Conservation (phyloP, 2,113 vertebrate species). For the Dolichallabes microphthalmus region DNA sequence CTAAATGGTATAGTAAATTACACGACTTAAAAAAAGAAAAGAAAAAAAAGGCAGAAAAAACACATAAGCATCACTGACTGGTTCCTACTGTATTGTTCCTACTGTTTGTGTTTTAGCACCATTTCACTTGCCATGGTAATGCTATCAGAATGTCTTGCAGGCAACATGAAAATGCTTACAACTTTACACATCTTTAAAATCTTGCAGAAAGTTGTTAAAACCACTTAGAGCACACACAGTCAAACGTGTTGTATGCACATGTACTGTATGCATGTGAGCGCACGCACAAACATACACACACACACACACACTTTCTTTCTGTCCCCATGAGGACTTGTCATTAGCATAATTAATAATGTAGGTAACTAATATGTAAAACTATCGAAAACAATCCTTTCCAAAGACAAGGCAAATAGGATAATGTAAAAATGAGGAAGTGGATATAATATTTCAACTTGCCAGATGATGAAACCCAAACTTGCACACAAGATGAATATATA, state of each 20-base stretch:
- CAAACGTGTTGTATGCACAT: not conserved
- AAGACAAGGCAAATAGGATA: too few species aligned
- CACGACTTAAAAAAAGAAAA: not conserved
- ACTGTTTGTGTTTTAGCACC: not conserved
- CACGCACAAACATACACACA: not conserved
- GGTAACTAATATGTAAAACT: too few species aligned
- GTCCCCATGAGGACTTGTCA: too few species aligned
- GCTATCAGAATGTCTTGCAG: not conserved
- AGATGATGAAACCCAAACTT: too few species aligned
- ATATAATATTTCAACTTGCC: too few species aligned
- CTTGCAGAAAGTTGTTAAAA: constrained; percentile 7
- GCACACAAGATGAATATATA: too few species aligned
- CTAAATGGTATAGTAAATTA: not conserved
- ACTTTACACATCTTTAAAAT: not conserved
- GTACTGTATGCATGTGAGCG: not conserved
- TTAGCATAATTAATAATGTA: too few species aligned
- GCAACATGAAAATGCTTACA: not conserved
- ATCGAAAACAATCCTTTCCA: too few species aligned
- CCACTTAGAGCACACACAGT: too few species aligned
- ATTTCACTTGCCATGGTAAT: not conserved
- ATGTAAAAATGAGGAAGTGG: too few species aligned
- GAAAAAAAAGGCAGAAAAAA: not conserved
- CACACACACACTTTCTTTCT: not conserved
- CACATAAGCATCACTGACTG: too few species aligned
- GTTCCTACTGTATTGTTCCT: too few species aligned